Evolutionary conservation across 2,113 vertebrate species (phyloP).

Genomic region (Nyctereutes procyonoides): DNA sequence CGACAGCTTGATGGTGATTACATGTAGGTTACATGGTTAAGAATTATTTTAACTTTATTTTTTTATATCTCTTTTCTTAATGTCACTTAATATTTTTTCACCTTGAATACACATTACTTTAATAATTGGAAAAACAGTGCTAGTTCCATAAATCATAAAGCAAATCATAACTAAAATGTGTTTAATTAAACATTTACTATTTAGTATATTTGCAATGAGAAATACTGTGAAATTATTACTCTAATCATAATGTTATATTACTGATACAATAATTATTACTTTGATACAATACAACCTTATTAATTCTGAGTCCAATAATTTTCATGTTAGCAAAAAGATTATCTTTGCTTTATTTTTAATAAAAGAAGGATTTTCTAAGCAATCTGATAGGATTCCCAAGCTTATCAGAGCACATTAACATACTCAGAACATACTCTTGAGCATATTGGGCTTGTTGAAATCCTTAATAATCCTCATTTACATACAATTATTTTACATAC

Average conservation of each 20-base stretch:
- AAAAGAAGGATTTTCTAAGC: conserved; percentile 59
- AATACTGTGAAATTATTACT: conserved; percentile 3
- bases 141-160: background rate
- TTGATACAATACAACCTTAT: background rate
- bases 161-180: background rate
- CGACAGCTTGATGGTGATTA: background rate
- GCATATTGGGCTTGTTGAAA: conserved; percentile 23
- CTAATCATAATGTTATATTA: background rate
- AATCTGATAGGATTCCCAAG: background rate
- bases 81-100: conserved; percentile 20
- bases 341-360: conserved; percentile 58
- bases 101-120: background rate
- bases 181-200: conserved; percentile 3
- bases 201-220: background rate
- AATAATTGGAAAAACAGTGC: background rate
- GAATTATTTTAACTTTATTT: conserved; percentile 2
- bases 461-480: conserved; percentile 44
- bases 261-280: background rate
- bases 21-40: background rate
- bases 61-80: background rate
- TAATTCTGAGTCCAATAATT: conserved; percentile 23
- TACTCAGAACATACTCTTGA: background rate
- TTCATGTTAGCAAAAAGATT: background rate
- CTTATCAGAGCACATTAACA: conserved; percentile 32
- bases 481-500: background rate